phyloP scores from a whole-genome alignment of 2,113 vertebrate genomes.

The Hirundichthys speculiger region DNA sequence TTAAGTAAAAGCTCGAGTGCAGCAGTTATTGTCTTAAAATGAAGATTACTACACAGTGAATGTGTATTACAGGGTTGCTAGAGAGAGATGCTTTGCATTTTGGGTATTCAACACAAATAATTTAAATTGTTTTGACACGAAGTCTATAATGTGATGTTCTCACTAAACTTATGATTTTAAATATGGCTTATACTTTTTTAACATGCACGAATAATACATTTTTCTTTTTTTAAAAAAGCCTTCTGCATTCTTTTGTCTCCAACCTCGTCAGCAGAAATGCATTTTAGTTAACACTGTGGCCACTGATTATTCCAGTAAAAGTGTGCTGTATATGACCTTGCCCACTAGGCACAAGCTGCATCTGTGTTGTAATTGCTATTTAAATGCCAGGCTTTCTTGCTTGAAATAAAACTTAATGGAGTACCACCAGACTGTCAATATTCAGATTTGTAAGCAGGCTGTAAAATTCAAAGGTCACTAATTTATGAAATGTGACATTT shows the following conservation, averaged over 20 bases:
- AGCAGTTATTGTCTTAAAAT: slow-evolving; percentile 64
- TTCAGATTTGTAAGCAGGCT: slow-evolving; percentile 55
- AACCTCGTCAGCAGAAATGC: not conserved
- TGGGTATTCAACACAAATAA: slow-evolving; percentile 28
- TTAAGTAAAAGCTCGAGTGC: slow-evolving; percentile 84
- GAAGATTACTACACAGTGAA: slow-evolving; percentile 52
- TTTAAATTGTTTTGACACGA: not conserved
- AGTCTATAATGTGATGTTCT: slow-evolving; percentile 17
- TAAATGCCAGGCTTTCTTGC: slow-evolving; percentile 69
- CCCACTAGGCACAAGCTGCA: slow-evolving; percentile 27
- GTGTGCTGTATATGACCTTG: slow-evolving; percentile 23
- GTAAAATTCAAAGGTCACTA: slow-evolving; percentile 63
- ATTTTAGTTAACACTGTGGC: slow-evolving; percentile 27
- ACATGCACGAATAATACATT: not conserved
- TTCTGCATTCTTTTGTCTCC: not conserved
- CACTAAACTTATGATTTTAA: slow-evolving; percentile 14
- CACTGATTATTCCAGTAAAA: slow-evolving; percentile 37
- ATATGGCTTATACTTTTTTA: not conserved
- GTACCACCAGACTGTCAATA: slow-evolving; percentile 50
- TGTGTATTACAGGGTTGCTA: slow-evolving; percentile 12
- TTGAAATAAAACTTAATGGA: slow-evolving; percentile 61
- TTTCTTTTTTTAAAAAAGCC: not conserved
- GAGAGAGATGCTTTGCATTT: slow-evolving; percentile 39
- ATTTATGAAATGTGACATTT: slow-evolving; percentile 70
- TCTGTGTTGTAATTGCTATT: slow-evolving; percentile 62